Percentiles rank a stretch among this genome's conserved stretches.
Conservation (phyloP, 1,140 invertebrate genomes). For the Ceratina calcarata region DNA sequence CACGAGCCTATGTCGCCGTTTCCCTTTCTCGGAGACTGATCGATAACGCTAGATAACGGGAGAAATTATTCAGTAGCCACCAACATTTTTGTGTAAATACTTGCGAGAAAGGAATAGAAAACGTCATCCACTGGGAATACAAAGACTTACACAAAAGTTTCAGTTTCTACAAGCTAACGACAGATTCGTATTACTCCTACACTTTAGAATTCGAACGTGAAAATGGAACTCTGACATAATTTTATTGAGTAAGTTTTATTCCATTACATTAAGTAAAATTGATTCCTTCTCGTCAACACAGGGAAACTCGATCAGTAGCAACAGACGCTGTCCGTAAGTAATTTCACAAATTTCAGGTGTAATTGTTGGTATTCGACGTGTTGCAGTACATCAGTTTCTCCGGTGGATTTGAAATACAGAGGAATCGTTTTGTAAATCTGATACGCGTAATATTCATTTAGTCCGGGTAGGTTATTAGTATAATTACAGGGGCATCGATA, state of each 20-base stretch:
- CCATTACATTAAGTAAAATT: not conserved
- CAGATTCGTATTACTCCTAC: too few species aligned
- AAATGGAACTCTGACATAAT: too few species aligned
- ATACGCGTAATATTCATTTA: constrained; percentile 39
- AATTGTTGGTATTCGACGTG: not conserved
- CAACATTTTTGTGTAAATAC: constrained; percentile 50
- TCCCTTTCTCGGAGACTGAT: constrained; percentile 50
- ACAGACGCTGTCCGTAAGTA: not conserved
- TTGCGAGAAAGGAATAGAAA: too few species aligned
- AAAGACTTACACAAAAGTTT: too few species aligned
- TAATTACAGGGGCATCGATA: constrained; percentile 38
- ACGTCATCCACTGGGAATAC: too few species aligned
- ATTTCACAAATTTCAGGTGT: not conserved
- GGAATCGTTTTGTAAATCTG: constrained; percentile 41
- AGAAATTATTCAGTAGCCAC: constrained; percentile 62
- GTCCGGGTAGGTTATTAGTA: constrained; percentile 27
- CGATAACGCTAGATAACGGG: constrained; percentile 25
- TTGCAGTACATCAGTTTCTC: not conserved
- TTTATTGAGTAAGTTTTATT: too few species aligned
- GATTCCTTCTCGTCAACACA: constrained; percentile 8
- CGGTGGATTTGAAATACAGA: not conserved
- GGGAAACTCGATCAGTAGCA: constrained; percentile 25
- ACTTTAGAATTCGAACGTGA: too few species aligned
- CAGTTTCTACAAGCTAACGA: too few species aligned
- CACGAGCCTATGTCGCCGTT: constrained; percentile 28